Conservation (phyloP, 2,888 invertebrate genomes). For the Athalia circularis region DNA sequence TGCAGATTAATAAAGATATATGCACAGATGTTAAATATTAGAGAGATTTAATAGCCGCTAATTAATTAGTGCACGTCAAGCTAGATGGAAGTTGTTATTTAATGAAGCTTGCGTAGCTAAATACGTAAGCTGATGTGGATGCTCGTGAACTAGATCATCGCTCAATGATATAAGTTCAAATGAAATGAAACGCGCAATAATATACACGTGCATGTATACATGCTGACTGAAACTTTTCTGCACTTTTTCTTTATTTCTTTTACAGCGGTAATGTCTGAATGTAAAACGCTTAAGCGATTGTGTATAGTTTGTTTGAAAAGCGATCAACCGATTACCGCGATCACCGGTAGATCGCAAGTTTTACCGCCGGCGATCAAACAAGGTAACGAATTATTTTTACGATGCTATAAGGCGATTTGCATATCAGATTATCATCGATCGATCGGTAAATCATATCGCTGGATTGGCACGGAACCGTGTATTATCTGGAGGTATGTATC, state of each 20-base stretch:
- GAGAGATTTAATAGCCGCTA: neutral
- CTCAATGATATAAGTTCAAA: no score
- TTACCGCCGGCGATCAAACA: neutral
- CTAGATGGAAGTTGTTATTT: neutral
- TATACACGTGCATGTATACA: no score
- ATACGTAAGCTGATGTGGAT: neutral
- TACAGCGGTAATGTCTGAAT: no score
- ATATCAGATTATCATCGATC: constrained; percentile 63
- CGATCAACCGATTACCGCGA: no score
- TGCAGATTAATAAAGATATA: no score
- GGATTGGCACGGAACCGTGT: constrained; percentile 27
- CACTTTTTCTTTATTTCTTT: no score
- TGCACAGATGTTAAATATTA: neutral
- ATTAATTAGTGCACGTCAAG: constrained; percentile 6
- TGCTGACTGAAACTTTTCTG: no score
- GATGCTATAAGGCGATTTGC: constrained; percentile 54
- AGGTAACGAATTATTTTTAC: neutral
- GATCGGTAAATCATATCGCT: constrained; percentile 61
- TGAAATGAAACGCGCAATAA: no score
- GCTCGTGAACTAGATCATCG: neutral
- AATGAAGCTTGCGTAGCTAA: neutral
- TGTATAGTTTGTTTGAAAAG: no score
- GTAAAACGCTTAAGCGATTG: no score
- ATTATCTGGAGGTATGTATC: no score
- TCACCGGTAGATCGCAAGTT: no score